phyloP scores from a whole-genome alignment of 2,113 vertebrate species.

The Terrapene triunguis region DNA sequence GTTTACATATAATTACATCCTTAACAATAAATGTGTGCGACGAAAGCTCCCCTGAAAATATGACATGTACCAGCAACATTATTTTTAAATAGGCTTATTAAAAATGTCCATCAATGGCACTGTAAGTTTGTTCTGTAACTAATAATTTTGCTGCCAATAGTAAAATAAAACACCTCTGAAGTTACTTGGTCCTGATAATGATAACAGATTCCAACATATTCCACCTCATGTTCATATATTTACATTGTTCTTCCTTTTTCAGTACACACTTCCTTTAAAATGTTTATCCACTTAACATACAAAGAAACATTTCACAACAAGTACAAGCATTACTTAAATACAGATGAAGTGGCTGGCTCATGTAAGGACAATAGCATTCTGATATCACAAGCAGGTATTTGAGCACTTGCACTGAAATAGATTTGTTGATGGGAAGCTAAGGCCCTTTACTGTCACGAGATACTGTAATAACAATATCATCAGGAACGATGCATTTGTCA shows the following conservation, averaged over 20 bases:
- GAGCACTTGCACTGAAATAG: neutral
- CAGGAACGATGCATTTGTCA: neutral
- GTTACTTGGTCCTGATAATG: constrained; percentile 59
- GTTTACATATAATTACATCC: neutral
- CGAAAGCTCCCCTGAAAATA: neutral
- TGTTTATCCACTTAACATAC: neutral
- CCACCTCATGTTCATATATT: constrained; percentile 50
- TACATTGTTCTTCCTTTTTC: constrained; percentile 26
- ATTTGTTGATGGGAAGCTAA: neutral
- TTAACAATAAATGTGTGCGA: neutral
- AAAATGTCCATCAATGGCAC: neutral
- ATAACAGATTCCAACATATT: constrained; percentile 64
- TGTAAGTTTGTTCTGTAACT: constrained; percentile 33
- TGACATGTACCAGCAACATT: neutral
- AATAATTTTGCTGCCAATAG: constrained; percentile 41
- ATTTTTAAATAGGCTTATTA: constrained; percentile 5
- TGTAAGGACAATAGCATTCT: neutral
- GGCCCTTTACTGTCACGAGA: neutral
- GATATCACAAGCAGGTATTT: neutral
- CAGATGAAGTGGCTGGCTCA: neutral
- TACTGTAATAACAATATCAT: neutral
- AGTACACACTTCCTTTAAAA: constrained; percentile 52
- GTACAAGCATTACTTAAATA: neutral
- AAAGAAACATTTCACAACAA: constrained; percentile 5
- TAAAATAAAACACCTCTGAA: constrained; percentile 48